Conservation (phyloP, 2,888 invertebrate species). For the Tupiocoris notatus region DNA sequence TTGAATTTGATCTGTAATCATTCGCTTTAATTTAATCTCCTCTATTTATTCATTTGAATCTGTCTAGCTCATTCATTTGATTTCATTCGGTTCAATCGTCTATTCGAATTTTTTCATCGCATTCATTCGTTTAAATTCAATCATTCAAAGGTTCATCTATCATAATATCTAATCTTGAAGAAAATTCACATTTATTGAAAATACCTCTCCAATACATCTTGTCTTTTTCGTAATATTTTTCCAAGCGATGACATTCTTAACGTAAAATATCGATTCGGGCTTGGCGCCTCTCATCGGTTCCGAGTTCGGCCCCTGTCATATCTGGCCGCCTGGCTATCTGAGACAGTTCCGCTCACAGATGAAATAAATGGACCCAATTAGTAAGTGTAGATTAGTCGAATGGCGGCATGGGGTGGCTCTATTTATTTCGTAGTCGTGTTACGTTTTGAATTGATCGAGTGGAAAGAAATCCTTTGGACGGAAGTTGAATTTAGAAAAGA, state of each 20-base stretch:
- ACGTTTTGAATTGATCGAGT: constrained; percentile 1
- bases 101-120: no score
- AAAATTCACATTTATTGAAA: no score
- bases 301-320: constrained; percentile 28
- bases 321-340: constrained; percentile 31
- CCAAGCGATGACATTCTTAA: not conserved
- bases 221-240: no score
- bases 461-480: not conserved
- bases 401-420: constrained; percentile 23
- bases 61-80: no score
- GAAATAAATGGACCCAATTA: constrained; percentile 40
- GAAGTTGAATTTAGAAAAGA: constrained; percentile 6
- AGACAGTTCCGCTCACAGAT: constrained; percentile 17
- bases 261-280: not conserved
- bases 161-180: no score
- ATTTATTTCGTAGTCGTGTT: constrained; percentile 32
- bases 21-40: no score
- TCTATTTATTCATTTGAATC: no score
- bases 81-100: no score
- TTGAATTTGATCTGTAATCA: no score
- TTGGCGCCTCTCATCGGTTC: constrained; percentile 25
- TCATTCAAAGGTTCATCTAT: no score
- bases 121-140: no score
- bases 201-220: no score
- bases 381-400: constrained; percentile 39